Evolutionary conservation across 2,888 invertebrate genomes (phyloP).

Genomic region (Idaea aversata): DNA sequence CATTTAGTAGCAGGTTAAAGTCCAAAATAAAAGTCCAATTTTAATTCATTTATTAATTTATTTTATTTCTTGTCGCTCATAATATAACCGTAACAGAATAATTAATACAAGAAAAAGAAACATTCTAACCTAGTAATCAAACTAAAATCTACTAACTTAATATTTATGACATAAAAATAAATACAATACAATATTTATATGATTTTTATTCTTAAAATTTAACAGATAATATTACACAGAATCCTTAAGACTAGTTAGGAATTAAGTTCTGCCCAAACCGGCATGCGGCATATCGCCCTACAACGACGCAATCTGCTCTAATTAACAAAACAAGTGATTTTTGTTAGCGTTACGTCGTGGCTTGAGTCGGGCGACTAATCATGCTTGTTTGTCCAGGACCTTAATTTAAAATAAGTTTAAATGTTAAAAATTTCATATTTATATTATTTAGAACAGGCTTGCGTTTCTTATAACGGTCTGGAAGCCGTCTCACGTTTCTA

Average conservation of each 20-base stretch:
- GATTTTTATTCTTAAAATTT: constrained; percentile 47
- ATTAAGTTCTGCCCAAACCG: constrained; percentile 28
- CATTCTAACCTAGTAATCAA: constrained; percentile 46
- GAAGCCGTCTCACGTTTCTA: neutral
- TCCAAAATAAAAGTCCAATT: neutral
- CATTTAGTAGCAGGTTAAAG: neutral
- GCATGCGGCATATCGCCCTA: neutral
- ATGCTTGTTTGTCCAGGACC: neutral
- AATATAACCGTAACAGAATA: constrained; percentile 57
- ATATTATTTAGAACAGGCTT: neutral
- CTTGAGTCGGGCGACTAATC: neutral
- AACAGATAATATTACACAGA: constrained; percentile 46
- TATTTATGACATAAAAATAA: constrained; percentile 56
- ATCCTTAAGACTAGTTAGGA: constrained; percentile 71
- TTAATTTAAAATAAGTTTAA: constrained; percentile 7
- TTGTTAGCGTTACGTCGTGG: neutral
- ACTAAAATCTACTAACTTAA: constrained; percentile 40
- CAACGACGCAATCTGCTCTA: neutral
- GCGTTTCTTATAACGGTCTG: neutral
- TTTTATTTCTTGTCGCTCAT: constrained; percentile 57
- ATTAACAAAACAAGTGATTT: neutral
- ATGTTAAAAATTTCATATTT: neutral
- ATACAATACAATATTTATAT: constrained; percentile 53
- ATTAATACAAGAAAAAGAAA: constrained; percentile 58
- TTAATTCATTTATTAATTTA: constrained; percentile 32